A percentile compares a stretch with the other conserved stretches of the same genome.
phyloP scores from a whole-genome alignment of 1,140 invertebrate genomes.

The Aradophagus sp. region DNA sequence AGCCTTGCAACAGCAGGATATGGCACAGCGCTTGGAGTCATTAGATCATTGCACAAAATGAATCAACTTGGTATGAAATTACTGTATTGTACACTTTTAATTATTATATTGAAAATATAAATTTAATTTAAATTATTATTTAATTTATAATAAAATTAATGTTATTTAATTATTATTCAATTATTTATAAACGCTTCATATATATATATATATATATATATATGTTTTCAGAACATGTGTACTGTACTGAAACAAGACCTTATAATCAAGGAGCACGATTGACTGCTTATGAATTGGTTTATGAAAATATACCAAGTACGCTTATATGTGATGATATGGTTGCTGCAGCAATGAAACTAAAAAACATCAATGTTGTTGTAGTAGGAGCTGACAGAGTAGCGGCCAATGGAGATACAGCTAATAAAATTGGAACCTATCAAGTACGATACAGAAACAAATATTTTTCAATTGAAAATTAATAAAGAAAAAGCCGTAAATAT shows the following conservation, averaged over 20 bases:
- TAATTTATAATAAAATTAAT: too few relatives aligned
- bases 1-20: conserved; percentile 97
- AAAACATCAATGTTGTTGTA: conserved; percentile 85
- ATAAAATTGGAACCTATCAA: conserved; percentile 99
- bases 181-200: too few relatives aligned
- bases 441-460: conserved; percentile 62
- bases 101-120: too few relatives aligned
- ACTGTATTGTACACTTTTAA: too few relatives aligned
- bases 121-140: too few relatives aligned
- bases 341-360: conserved; percentile 89
- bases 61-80: conserved; percentile 83
- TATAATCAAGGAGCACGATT: conserved; percentile 96
- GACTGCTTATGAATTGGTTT: conserved; percentile 95
- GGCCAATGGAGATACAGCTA: conserved; percentile 98
- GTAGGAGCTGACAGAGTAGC: conserved; percentile 94
- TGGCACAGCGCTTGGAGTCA: conserved; percentile 97
- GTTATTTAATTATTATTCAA: too few relatives aligned
- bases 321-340: conserved; percentile 97
- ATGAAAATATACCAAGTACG: conserved; percentile 94
- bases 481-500: too few relatives aligned
- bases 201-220: too few relatives aligned
- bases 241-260: conserved; percentile 97
- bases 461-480: too few relatives aligned
- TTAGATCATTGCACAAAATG: conserved; percentile 84
- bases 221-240: conserved; percentile 84